phyloP scores from a whole-genome alignment of 1,140 invertebrate species.

The Anastrepha ludens region DNA sequence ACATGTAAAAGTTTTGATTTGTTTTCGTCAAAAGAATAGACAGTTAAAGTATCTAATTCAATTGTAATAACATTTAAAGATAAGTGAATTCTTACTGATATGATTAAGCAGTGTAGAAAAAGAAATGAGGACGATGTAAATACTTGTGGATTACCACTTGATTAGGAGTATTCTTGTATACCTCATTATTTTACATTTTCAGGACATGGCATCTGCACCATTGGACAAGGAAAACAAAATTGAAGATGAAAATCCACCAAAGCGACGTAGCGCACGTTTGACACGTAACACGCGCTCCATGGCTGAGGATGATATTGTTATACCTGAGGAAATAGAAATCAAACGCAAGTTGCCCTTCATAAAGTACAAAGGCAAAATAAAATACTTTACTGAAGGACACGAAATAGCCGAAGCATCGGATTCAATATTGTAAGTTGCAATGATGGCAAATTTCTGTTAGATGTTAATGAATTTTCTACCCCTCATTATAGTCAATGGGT shows the following conservation, averaged over 20 bases:
- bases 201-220: not conserved
- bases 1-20: not conserved
- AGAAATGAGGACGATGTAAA: constrained; percentile 17
- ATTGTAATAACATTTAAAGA: not conserved
- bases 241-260: constrained; percentile 66
- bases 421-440: constrained; percentile 75
- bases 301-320: constrained; percentile 60
- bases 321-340: constrained; percentile 61
- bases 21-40: not conserved
- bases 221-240: constrained; percentile 36
- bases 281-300: constrained; percentile 68
- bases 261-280: constrained; percentile 64
- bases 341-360: constrained; percentile 71
- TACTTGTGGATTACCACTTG: not conserved
- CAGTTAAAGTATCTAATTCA: not conserved
- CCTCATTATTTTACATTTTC: not conserved
- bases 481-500: constrained; percentile 73
- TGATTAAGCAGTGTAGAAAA: not conserved
- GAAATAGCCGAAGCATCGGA: constrained; percentile 76
- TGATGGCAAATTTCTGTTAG: not conserved
- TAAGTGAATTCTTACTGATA: not conserved
- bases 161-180: not conserved
- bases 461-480: not conserved
- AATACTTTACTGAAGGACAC: constrained; percentile 75
- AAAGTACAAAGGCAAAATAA: constrained; percentile 75